Conservation (phyloP, 2,797 vertebrate species). For the Semaprochilodus insignis region DNA sequence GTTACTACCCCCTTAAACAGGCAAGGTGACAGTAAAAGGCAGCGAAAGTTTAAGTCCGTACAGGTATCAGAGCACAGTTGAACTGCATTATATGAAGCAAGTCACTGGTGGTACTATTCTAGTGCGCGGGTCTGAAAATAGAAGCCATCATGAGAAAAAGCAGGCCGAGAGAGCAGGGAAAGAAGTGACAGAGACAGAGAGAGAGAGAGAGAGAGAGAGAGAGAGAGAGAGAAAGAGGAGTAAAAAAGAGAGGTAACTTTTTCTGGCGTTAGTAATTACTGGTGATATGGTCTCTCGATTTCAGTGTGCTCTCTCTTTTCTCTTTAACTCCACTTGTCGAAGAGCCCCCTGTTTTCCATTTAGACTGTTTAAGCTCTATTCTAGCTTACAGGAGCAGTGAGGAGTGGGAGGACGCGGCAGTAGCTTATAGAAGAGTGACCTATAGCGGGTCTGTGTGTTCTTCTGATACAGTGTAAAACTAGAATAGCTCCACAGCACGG, state of each 20-base stretch:
- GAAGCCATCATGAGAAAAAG: not conserved
- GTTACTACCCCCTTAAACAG: no score
- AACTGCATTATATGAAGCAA: no score
- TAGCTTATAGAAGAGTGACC: not conserved
- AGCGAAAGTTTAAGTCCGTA: no score
- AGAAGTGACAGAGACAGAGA: not conserved
- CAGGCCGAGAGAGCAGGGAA: not conserved
- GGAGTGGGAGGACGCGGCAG: not conserved
- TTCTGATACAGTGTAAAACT: not conserved
- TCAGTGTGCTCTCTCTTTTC: not conserved
- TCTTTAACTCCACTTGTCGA: not conserved
- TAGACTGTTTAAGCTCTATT: not conserved
- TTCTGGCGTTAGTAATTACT: not conserved
- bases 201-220: not conserved
- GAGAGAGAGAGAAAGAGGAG: no score
- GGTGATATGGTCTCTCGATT: not conserved
- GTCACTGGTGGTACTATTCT: no score
- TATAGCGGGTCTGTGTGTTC: not conserved
- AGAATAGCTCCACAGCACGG: not conserved
- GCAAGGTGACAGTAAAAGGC: no score
- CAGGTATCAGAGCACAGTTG: no score
- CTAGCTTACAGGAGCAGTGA: not conserved
- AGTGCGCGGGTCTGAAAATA: not conserved
- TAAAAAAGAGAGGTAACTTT: not conserved
- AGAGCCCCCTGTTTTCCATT: not conserved